These are phyloP conservation scores for Threskiornis aethiopicus DNA, from an alignment of 2,797 vertebrate genomes.

Conservation along the genomic window DNA sequence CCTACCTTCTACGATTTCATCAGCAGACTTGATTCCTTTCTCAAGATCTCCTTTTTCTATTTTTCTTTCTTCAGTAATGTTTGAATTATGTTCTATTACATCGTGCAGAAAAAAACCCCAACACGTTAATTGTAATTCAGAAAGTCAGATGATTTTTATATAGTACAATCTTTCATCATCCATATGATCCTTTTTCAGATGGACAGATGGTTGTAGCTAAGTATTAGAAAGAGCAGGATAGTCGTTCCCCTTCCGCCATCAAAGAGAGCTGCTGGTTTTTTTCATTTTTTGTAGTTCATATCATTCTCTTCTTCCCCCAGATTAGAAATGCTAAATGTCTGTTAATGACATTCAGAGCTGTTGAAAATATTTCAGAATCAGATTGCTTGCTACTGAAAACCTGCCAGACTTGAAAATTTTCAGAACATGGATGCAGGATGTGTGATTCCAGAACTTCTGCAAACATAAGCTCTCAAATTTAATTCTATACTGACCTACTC, in stretches of 20 bases:
- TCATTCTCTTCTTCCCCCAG: background rate
- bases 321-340: background rate
- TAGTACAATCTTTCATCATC: background rate
- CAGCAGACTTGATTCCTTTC: conserved; percentile 55
- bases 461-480: background rate
- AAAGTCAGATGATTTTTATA: background rate
- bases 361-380: background rate
- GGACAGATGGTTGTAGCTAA: background rate
- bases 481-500: background rate
- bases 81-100: conserved; percentile 63
- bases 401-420: background rate
- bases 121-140: background rate
- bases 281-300: background rate
- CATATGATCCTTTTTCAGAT: background rate
- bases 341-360: background rate
- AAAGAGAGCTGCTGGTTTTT: background rate
- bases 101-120: conserved; percentile 36
- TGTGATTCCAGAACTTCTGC: background rate
- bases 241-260: background rate
- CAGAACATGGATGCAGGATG: background rate
- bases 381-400: background rate
- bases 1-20: conserved; percentile 70
- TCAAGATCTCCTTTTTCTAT: conserved; percentile 64
- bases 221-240: background rate
- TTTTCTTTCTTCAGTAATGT: conserved; percentile 57